A percentile compares a stretch with the other conserved stretches of the same genome.
Evolutionary conservation across 1,140 invertebrate genomes (phyloP).

Genomic region (Onthophagus taurus): DNA sequence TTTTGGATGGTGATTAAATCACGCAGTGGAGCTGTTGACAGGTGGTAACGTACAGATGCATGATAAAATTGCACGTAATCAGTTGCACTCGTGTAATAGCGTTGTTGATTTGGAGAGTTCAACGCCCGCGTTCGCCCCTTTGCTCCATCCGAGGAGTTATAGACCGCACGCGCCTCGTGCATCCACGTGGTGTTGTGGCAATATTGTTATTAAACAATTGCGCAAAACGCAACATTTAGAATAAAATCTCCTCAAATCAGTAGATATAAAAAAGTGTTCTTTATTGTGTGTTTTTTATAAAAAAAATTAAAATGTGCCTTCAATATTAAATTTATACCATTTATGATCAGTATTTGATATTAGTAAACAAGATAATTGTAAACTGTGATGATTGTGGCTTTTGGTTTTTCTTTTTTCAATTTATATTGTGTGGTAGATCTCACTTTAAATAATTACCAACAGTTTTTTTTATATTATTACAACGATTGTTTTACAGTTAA

Average conservation of each 20-base stretch:
- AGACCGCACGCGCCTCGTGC: constrained; percentile 43
- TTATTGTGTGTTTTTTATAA: background rate
- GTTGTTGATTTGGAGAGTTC: constrained; percentile 32
- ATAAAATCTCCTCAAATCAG: constrained; percentile 21
- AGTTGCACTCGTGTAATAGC: constrained; percentile 35
- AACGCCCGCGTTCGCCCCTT: constrained; percentile 38
- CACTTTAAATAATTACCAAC: no score
- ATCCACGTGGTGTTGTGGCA: constrained; percentile 52
- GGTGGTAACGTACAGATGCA: constrained; percentile 56
- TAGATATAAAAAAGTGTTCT: constrained; percentile 2
- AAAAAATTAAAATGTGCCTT: background rate
- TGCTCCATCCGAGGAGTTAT: constrained; percentile 32
- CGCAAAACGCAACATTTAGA: constrained; percentile 52
- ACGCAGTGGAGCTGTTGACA: constrained; percentile 52
- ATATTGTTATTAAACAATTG: constrained; percentile 47
- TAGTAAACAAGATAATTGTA: background rate
- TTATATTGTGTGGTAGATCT: no score
- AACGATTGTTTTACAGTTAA: constrained; percentile 11
- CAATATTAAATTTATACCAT: background rate
- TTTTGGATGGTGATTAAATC: constrained; percentile 41
- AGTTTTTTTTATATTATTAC: no score
- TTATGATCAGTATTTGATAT: background rate
- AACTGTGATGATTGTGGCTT: background rate
- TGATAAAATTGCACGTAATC: constrained; percentile 46
- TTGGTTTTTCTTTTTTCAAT: background rate